Evolutionary conservation across 2,113 vertebrate species (phyloP), one percentile per base, ranked within the genome.

Genomic region (Talpa occidentalis): DNA sequence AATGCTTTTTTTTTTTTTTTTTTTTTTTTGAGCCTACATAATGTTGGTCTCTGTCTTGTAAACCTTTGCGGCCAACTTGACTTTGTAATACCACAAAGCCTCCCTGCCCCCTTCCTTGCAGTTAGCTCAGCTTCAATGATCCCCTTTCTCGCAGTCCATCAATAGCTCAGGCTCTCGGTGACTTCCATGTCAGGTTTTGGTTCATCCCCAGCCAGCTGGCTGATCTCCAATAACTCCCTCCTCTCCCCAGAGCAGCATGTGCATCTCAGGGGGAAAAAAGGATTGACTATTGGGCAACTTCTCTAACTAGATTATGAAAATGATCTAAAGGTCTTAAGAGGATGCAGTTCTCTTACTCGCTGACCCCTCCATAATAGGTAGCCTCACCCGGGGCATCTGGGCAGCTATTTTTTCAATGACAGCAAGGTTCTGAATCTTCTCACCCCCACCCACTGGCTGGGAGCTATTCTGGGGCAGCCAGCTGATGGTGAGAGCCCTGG

Each of bases 171-270:
- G 76, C 80, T 12, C 76, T 90, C 49, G 3, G 28, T 84, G 91
- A 88, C 90, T 94, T 96, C 74, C 76, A 0, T 80, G 72, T 94
- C 91, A 62, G 84, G 64, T 85, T 81, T 77, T 69, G 66, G 86
- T 96, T 95, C 70, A 32, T 93, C 85, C 79, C 32, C 30, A 95
- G 96, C 94, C 97, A 97, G 3, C 5, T 96, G 97, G 96, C 97
- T 90, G 78, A 59, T 44, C 70, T 74, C 90, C 91, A 69, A 72
- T 49, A 47, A 67, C 60, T 56, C 40, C 81, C 52, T 89, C 17
- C 24, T 37, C 30, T 40, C 76, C 59, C 1, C 6, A 84, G 69
- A 4, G 24, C 35, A 92, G 85, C 78, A 3, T 64, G 5, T 52
- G n/a, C 74, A 59, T 93, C 92, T 94, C 89, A 56, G 76, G 85